Evolutionary conservation across 2,113 vertebrate genomes (phyloP).

Genomic region (Heterotilapia buettikoferi): DNA sequence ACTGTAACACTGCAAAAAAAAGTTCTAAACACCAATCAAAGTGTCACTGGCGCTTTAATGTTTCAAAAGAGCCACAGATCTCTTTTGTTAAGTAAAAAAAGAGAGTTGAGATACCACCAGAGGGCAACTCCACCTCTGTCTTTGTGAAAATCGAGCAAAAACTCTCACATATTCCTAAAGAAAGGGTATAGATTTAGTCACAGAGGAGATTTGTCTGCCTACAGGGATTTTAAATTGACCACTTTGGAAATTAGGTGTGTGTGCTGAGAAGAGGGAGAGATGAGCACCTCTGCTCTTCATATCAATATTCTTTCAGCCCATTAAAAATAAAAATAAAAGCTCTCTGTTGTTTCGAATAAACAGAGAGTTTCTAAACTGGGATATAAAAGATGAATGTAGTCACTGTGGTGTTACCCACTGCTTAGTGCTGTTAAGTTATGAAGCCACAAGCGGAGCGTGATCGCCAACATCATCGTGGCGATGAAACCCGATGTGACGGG

Average conservation of each 20-base stretch:
- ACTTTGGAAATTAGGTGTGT: background rate
- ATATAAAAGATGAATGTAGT: background rate
- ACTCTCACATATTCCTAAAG: background rate
- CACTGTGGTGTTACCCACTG: background rate
- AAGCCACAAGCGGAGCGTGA: background rate
- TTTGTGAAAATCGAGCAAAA: background rate
- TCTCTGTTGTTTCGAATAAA: background rate
- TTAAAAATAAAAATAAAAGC: constrained; percentile 1
- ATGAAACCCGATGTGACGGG: background rate
- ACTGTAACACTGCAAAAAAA: background rate
- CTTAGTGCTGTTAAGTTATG: background rate
- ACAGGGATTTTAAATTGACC: background rate
- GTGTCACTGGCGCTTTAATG: background rate
- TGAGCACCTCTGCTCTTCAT: background rate
- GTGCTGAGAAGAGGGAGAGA: background rate
- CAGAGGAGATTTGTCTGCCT: background rate
- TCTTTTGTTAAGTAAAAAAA: background rate
- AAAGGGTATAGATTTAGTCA: background rate
- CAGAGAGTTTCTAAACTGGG: background rate
- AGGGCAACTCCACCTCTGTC: background rate
- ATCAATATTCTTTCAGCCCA: background rate
- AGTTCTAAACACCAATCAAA: background rate
- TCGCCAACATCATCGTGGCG: no score
- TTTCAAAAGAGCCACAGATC: background rate
- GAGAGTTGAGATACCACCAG: background rate